Evolutionary conservation across 2,113 vertebrate genomes (phyloP), one percentile per base, ranked within the genome.

Genomic region (Eurypyga helias): DNA sequence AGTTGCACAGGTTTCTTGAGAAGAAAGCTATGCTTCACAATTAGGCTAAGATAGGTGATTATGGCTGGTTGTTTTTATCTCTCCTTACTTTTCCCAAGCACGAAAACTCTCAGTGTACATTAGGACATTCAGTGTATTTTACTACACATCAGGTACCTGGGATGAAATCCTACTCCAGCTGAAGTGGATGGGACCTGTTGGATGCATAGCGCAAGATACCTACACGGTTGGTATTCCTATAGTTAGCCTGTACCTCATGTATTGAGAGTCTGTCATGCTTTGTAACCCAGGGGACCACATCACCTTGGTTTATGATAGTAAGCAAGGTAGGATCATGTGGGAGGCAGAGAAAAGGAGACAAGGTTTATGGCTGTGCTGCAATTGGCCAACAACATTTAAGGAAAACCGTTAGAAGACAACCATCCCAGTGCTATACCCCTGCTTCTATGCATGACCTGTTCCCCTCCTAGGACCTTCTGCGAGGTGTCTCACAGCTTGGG

Each of bases 341-440:
- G 15, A 28, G 24, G 11, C 36, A 93, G 31, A 54, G 12, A 81
- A 21, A 54, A 77, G 25, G 34, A 34, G 11, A 67, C 14, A 1
- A 43, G 2, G 17, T 25, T 89, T 62, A 52, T 13, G 13, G 33
- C 26, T 82, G 12, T 36, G 54, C n/a, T 80, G 73, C 28, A 58
- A 52, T 24, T 43, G 41, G 17, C 20, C 87, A 51, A 24, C 11
- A 23, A 36, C 12, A 15, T 29, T 92, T 17, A 64, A 89, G 41
- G 12, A 25, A 91, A 89, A 84, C 9, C 10, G 18, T 10, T 38
- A 28, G 36, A 52, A 89, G 36, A 67, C 3, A 62, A 31, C 5
- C 7, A 54, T 17, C 2, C 17, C 0, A 0, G 43, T 29, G 25
- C 24, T 66, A 60, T 10, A 49, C 3, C 10, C 41, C 21, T 43